Evolutionary conservation across 1,140 invertebrate genomes (phyloP).

Genomic region (Elymnias hypermnestra): DNA sequence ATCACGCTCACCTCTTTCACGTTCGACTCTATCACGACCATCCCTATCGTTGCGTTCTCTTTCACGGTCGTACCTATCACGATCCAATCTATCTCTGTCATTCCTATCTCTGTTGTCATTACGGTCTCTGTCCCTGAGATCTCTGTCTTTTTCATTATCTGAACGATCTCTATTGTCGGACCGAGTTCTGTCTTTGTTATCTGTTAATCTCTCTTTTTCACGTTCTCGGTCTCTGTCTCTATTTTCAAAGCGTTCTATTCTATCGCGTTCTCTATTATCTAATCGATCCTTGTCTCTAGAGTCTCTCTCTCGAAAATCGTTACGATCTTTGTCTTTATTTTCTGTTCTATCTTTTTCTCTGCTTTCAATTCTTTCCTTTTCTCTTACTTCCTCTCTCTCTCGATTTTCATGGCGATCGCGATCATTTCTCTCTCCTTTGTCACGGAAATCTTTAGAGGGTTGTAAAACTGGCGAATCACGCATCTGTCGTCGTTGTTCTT

Average conservation of each 20-base stretch:
- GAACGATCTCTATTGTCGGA: conserved; percentile 37
- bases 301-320: conserved; percentile 47
- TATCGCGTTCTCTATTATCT: conserved; percentile 59
- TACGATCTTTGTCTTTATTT: conserved; percentile 44
- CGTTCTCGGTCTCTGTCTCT: conserved; percentile 42
- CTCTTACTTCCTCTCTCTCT: conserved; percentile 53
- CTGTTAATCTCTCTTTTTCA: conserved; percentile 40
- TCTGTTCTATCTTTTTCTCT: conserved; percentile 47
- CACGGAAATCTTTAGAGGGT: conserved; percentile 37
- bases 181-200: conserved; percentile 43
- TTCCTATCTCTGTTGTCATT: conserved; percentile 57
- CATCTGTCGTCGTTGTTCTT: conserved; percentile 84
- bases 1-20: conserved; percentile 41
- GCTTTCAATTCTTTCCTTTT: conserved; percentile 47
- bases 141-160: conserved; percentile 54
- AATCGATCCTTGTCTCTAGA: conserved; percentile 52
- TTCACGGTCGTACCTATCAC: conserved; percentile 70
- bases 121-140: conserved; percentile 55
- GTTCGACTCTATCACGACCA: conserved; percentile 37
- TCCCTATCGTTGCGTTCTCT: conserved; percentile 58
- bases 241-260: conserved; percentile 43
- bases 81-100: conserved; percentile 61
- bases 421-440: conserved; percentile 46
- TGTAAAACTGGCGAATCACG: conserved; percentile 33
- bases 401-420: conserved; percentile 57